These are phyloP conservation scores for Clitarchus hookeri DNA, from an alignment of 2,888 invertebrate species.

Conservation along the genomic window DNA sequence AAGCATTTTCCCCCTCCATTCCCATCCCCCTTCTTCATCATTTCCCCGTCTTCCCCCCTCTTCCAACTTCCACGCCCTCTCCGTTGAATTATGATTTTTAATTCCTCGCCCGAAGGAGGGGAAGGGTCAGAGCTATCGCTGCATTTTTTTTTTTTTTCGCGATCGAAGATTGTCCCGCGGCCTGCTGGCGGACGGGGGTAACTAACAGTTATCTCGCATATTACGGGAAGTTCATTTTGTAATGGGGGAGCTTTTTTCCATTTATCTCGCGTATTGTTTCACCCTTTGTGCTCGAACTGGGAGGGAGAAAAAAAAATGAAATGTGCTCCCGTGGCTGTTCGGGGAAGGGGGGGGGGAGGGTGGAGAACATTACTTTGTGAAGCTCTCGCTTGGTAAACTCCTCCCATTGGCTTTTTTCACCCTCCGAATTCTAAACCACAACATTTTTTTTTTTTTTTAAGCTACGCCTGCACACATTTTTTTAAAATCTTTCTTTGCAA, in stretches of 20 bases:
- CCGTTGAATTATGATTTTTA: not conserved
- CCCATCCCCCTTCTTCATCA: not conserved
- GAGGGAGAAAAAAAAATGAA: not conserved
- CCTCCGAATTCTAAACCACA: no score
- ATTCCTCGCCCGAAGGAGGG: not conserved
- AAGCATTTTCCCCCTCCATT: no score
- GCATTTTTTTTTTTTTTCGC: not conserved
- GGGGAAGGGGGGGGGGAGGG: not conserved
- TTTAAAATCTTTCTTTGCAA: not conserved
- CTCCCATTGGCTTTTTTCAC: no score
- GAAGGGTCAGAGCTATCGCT: not conserved
- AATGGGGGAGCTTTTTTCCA: not conserved
- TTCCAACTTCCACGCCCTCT: not conserved
- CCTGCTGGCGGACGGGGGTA: not conserved
- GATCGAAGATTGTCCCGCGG: not conserved
- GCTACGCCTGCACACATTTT: not conserved
- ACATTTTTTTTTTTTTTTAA: no score
- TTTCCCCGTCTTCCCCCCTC: not conserved
- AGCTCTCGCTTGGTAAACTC: not conserved
- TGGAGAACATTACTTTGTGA: not conserved
- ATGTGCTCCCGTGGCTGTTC: not conserved
- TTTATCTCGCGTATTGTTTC: constrained; percentile 9
- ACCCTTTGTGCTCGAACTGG: not conserved
- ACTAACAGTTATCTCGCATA: not conserved
- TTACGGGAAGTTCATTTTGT: constrained; percentile 5